Percentiles rank a stretch among this genome's conserved stretches.
These are phyloP conservation scores for Cranoglanis bouderius DNA, from an alignment of 2,113 vertebrate genomes.

Conservation along the genomic window DNA sequence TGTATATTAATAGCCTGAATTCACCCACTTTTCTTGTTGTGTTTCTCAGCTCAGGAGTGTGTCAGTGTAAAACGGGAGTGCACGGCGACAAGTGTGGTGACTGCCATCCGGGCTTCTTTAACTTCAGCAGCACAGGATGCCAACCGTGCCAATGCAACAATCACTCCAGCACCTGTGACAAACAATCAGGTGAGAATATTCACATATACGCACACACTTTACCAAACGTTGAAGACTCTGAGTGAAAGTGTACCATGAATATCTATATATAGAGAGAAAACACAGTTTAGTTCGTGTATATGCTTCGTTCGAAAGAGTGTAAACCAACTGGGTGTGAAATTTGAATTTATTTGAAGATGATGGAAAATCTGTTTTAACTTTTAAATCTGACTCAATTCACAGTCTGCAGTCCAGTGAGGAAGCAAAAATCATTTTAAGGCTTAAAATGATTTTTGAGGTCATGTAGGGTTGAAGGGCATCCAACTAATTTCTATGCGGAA, in stretches of 20 bases:
- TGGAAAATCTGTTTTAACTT: neutral
- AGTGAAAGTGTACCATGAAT: neutral
- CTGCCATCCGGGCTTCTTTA: slow-evolving; percentile 58
- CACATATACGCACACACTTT: neutral
- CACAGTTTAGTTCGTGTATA: neutral
- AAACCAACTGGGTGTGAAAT: neutral
- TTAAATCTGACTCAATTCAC: neutral
- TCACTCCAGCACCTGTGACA: slow-evolving; percentile 59
- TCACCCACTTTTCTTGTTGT: neutral
- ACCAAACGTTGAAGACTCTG: neutral
- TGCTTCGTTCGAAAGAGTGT: neutral
- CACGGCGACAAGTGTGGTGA: slow-evolving; percentile 60
- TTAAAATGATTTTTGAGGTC: neutral
- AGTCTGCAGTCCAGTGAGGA: neutral
- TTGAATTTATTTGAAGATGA: neutral
- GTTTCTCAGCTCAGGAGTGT: slow-evolving; percentile 60
- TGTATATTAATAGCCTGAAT: neutral
- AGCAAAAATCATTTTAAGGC: neutral
- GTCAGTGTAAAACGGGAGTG: slow-evolving; percentile 61
- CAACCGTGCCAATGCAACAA: slow-evolving; percentile 62
- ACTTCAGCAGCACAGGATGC: slow-evolving; percentile 59
- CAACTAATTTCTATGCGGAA: neutral
- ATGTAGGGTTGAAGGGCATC: neutral
- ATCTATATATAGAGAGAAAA: neutral
- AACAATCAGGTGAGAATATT: slow-evolving; percentile 57